phyloP scores from a whole-genome alignment of 1,140 invertebrate genomes.

The Drosophila melanogaster region DNA sequence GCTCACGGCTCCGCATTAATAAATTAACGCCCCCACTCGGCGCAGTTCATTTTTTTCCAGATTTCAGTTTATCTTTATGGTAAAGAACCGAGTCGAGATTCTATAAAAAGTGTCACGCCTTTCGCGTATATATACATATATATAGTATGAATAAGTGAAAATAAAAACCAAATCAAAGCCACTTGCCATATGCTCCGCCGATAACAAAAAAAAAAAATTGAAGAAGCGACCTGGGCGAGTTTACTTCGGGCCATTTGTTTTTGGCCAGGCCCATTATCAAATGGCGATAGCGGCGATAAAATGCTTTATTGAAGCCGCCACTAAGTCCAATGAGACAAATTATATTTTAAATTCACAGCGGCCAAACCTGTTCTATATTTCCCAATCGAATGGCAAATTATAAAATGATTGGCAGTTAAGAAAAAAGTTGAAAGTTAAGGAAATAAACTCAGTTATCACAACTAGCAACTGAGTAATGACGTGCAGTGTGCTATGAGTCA shows the following conservation, averaged over 20 bases:
- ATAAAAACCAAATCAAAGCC: constrained; percentile 57
- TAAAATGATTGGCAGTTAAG: constrained; percentile 22
- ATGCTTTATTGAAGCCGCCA: constrained; percentile 56
- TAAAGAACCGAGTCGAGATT: constrained; percentile 50
- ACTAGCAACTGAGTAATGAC: constrained; percentile 7
- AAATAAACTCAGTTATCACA: constrained; percentile 9
- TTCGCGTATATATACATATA: neutral
- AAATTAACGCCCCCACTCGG: constrained; percentile 73
- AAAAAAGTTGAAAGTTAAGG: constrained; percentile 9
- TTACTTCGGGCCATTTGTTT: constrained; percentile 17
- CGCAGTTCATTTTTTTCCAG: constrained; percentile 37
- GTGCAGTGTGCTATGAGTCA: constrained; percentile 11
- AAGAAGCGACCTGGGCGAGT: constrained; percentile 43
- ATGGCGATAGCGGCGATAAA: constrained; percentile 71
- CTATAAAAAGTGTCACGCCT: constrained; percentile 47
- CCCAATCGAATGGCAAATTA: constrained; percentile 14
- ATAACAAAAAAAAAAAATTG: constrained; percentile 35
- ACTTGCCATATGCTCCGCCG: constrained; percentile 41
- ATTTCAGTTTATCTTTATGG: constrained; percentile 65
- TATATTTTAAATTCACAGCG: constrained; percentile 50
- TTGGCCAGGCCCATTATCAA: constrained; percentile 51
- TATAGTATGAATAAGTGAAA: constrained; percentile 23
- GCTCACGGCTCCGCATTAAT: constrained; percentile 63
- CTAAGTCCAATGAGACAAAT: constrained; percentile 72
- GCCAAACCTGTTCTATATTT: constrained; percentile 43